Percentiles rank a stretch among this genome's conserved stretches.
These are phyloP conservation scores for Drymonia ruficornis DNA, from an alignment of 2,888 invertebrate genomes.

Conservation along the genomic window DNA sequence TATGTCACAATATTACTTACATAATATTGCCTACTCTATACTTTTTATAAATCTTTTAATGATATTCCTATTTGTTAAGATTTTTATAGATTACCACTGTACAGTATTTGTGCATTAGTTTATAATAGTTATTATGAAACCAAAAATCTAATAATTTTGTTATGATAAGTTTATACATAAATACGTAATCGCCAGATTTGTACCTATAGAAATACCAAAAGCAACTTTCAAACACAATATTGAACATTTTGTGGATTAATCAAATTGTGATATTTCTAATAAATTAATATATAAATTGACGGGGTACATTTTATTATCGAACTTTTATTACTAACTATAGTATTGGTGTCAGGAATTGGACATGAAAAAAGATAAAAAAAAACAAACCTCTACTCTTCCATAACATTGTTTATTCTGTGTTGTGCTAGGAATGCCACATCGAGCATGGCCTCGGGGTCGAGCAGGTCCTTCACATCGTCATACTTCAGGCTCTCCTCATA, in stretches of 20 bases:
- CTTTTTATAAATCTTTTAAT: constrained; percentile 41
- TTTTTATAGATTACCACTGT: constrained; percentile 32
- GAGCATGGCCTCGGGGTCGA: constrained; percentile 93
- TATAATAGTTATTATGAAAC: constrained; percentile 13
- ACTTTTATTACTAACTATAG: neutral
- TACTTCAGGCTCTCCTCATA: constrained; percentile 96
- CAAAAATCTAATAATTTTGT: constrained; percentile 31
- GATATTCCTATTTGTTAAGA: constrained; percentile 26
- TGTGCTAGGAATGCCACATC: constrained; percentile 93
- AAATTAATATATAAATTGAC: constrained; percentile 23
- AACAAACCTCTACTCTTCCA: constrained; percentile 57
- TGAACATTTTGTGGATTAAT: neutral
- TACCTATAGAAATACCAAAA: neutral
- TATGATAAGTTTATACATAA: constrained; percentile 18
- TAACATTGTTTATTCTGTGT: constrained; percentile 85
- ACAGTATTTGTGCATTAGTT: constrained; percentile 19
- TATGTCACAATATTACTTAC: constrained; percentile 32
- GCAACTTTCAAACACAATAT: neutral
- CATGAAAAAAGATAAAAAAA: constrained; percentile 6
- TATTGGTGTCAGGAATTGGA: neutral
- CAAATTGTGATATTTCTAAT: constrained; percentile 25
- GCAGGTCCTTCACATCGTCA: constrained; percentile 88
- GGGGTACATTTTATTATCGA: neutral
- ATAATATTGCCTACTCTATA: constrained; percentile 21
- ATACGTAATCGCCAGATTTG: neutral